Evolutionary conservation across 2,797 vertebrate species (phyloP).

Genomic region (Darevskia nairensis): DNA sequence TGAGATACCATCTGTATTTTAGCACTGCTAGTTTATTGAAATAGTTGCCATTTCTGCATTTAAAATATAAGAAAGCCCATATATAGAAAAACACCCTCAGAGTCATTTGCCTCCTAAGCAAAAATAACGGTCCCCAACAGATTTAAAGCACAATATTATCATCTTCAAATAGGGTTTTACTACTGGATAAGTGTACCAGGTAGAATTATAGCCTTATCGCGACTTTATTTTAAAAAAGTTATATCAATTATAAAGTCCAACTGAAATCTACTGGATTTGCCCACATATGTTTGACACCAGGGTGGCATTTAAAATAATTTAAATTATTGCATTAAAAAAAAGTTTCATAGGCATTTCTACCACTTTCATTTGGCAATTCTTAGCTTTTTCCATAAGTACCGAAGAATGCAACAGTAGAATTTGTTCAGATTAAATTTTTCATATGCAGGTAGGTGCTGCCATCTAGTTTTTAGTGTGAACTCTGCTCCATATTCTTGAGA

Average conservation of each 20-base stretch:
- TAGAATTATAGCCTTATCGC: too few species aligned
- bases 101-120: neutral
- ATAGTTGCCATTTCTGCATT: neutral
- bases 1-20: neutral
- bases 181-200: too few species aligned
- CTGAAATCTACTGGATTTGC: neutral
- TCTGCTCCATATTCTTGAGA: conserved; percentile 43
- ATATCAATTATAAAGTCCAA: neutral
- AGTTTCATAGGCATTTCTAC: neutral
- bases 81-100: neutral
- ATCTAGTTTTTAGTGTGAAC: conserved; percentile 66
- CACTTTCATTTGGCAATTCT: neutral
- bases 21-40: neutral
- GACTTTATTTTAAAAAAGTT: neutral
- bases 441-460: conserved; percentile 71
- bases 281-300: neutral
- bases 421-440: conserved; percentile 2
- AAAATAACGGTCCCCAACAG: neutral
- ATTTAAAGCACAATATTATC: too few species aligned
- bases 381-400: neutral
- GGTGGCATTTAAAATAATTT: neutral
- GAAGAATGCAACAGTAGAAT: neutral
- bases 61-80: neutral
- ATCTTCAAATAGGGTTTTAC: too few species aligned
- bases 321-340: neutral